Conservation (phyloP, 2,797 vertebrate species). For the Tympanoctomys barrerae region DNA sequence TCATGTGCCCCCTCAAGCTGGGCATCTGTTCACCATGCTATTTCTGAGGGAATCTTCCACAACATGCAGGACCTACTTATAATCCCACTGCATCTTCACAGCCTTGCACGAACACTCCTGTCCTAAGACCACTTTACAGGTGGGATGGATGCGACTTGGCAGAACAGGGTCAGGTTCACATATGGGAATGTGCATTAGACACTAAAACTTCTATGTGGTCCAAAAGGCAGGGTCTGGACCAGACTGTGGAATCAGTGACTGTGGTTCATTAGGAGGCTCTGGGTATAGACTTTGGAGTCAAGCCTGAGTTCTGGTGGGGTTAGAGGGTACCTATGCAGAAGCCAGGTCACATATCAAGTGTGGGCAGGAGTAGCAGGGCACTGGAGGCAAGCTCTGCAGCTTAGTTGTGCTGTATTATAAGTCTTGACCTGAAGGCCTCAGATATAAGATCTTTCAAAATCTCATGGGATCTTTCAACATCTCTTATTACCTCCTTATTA, state of each 20-base stretch:
- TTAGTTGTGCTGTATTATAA: fast-evolving
- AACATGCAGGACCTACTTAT: neutral
- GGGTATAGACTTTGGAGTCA: neutral
- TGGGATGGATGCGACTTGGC: neutral
- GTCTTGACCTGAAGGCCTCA: neutral
- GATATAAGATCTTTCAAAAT: neutral
- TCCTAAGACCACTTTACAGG: neutral
- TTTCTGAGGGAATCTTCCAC: neutral
- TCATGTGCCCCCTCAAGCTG: neutral
- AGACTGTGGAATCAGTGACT: neutral
- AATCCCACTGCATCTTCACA: neutral
- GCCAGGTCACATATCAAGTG: neutral
- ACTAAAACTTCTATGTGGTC: neutral
- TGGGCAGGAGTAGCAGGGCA: neutral
- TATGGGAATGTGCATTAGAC: neutral
- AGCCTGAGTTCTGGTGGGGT: neutral
- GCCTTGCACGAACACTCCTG: neutral
- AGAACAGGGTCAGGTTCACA: neutral
- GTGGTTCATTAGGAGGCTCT: neutral
- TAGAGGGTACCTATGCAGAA: neutral
- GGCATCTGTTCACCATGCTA: neutral
- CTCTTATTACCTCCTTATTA: neutral
- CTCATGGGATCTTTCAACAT: neutral
- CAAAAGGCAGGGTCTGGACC: neutral
- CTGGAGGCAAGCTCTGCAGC: neutral